Percentiles rank a stretch among this genome's conserved stretches.
Evolutionary conservation across 2,113 vertebrate genomes (phyloP).

Genomic region (Pontoporia blainvillei): DNA sequence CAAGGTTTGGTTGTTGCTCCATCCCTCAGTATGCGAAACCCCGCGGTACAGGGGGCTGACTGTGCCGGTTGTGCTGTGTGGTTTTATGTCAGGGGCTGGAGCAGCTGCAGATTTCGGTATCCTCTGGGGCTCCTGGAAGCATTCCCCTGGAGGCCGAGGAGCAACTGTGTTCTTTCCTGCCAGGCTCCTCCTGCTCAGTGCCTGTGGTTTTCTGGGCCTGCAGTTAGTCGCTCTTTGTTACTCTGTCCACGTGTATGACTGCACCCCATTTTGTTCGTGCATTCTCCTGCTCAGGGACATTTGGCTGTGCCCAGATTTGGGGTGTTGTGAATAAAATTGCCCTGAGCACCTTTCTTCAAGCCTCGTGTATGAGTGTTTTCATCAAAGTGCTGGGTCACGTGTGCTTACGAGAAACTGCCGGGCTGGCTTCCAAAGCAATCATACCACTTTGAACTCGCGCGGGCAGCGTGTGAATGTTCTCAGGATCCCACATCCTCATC

Average conservation of each 20-base stretch:
- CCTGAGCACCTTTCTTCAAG: rapidly evolving
- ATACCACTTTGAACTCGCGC: not conserved
- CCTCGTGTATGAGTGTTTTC: not conserved
- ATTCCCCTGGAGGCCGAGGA: too few relatives aligned
- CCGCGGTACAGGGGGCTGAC: too few relatives aligned
- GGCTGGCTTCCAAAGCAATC: not conserved
- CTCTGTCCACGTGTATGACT: not conserved
- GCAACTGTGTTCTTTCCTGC: too few relatives aligned
- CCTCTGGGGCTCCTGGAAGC: too few relatives aligned
- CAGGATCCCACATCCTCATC: not conserved
- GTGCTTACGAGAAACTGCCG: not conserved
- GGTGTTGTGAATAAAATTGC: too few relatives aligned
- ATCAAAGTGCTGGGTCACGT: not conserved
- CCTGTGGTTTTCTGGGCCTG: too few relatives aligned
- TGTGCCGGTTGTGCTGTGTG: too few relatives aligned
- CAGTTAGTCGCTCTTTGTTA: not conserved
- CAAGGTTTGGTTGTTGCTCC: not conserved
- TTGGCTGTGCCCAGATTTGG: not conserved
- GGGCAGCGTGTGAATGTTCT: rapidly evolving
- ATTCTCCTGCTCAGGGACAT: not conserved
- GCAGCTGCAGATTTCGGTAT: too few relatives aligned
- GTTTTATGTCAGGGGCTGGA: too few relatives aligned
- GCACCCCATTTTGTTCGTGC: rapidly evolving
- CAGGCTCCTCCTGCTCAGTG: rapidly evolving
- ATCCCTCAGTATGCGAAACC: too few relatives aligned